A percentile compares a stretch with the other conserved stretches of the same genome.
These are phyloP conservation scores for Scaptomyza caliginosa DNA, from an alignment of 2,888 invertebrate genomes.

Conservation along the genomic window DNA sequence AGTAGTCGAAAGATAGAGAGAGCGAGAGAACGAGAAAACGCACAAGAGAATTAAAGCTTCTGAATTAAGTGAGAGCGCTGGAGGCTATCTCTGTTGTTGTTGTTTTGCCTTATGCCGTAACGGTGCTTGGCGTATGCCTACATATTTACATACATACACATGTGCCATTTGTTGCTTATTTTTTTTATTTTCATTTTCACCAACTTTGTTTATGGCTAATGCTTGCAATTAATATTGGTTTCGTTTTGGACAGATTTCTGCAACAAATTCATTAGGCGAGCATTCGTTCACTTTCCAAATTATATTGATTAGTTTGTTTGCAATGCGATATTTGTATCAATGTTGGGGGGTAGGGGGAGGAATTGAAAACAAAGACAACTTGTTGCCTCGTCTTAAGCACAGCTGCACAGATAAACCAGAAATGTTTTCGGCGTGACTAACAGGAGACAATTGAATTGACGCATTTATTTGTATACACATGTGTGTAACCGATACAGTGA, in stretches of 20 bases:
- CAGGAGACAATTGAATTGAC: slow-evolving; percentile 48
- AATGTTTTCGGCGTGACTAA: slow-evolving; percentile 63
- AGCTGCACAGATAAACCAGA: slow-evolving; percentile 60
- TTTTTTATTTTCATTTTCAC: not conserved
- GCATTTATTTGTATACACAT: slow-evolving; percentile 4
- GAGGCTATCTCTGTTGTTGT: slow-evolving; percentile 1
- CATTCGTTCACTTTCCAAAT: slow-evolving; percentile 36
- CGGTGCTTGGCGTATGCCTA: slow-evolving; percentile 28
- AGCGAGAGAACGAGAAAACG: not conserved
- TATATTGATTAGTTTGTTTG: slow-evolving; percentile 38
- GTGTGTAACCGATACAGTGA: slow-evolving; percentile 57
- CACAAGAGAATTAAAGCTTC: not conserved
- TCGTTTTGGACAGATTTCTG: slow-evolving; percentile 25
- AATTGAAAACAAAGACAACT: slow-evolving; percentile 43
- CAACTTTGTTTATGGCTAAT: slow-evolving; percentile 26
- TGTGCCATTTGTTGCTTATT: slow-evolving; percentile 4
- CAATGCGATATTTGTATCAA: slow-evolving; percentile 33
- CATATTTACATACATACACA: not conserved
- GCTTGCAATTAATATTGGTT: slow-evolving; percentile 47
- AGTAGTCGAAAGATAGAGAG: not conserved
- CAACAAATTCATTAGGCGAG: slow-evolving; percentile 16
- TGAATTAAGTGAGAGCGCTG: slow-evolving; percentile 3
- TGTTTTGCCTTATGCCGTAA: slow-evolving; percentile 15
- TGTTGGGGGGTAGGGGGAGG: not conserved
- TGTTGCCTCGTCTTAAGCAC: slow-evolving; percentile 47